These are phyloP conservation scores for Xerus rutilus DNA, from an alignment of 2,797 vertebrate species.

Conservation along the genomic window DNA sequence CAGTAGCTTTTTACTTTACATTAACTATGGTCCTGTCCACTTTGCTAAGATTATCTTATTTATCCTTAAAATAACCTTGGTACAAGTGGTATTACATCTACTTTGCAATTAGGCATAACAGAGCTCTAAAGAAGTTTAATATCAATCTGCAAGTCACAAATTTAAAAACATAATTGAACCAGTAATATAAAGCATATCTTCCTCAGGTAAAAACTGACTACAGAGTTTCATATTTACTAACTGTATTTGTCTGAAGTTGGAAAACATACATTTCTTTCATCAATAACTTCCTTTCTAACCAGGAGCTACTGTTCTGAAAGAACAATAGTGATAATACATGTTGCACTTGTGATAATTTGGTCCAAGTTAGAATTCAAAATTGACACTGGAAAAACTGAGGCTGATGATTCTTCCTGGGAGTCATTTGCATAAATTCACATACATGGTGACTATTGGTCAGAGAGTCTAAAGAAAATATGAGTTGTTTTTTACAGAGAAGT, in stretches of 20 bases:
- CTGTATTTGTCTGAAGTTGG: neutral
- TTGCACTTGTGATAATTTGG: neutral
- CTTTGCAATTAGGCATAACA: neutral
- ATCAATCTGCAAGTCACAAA: neutral
- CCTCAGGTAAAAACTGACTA: neutral
- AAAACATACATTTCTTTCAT: neutral
- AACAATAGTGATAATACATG: neutral
- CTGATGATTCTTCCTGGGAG: neutral
- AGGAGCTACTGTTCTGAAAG: neutral
- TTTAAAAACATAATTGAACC: neutral
- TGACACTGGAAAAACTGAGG: neutral
- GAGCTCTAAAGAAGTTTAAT: neutral
- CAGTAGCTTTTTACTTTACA: neutral
- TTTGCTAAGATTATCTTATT: neutral
- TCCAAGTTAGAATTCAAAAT: neutral
- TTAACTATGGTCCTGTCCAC: neutral
- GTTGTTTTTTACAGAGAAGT: neutral
- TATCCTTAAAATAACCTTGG: neutral
- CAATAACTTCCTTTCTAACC: neutral
- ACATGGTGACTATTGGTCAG: neutral
- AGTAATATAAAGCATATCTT: neutral
- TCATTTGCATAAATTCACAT: neutral
- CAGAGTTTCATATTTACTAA: neutral
- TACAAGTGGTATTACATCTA: neutral
- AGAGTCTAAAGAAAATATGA: constrained; percentile 7